Evolutionary conservation across 37 sponge, comb jelly and placozoan genomes (phyloP).

Genomic region (Amphimedon queenslandica): DNA sequence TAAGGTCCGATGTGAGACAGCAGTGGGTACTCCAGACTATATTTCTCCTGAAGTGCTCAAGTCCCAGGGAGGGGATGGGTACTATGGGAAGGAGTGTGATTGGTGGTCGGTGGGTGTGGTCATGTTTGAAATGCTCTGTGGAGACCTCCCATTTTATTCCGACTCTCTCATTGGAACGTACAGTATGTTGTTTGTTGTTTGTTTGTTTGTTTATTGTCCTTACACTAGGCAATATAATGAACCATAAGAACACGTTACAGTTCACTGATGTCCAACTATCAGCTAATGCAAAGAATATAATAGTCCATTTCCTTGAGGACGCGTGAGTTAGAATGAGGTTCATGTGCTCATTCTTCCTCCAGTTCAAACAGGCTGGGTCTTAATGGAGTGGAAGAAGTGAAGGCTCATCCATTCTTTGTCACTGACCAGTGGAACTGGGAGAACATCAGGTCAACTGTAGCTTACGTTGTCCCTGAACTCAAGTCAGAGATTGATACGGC

Average conservation of each 20-base stretch:
- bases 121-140: constrained; percentile 91
- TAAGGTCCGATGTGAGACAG: constrained; percentile 82
- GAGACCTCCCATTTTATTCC: constrained; percentile 96
- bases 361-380: constrained; percentile 73
- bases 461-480: constrained; percentile 86
- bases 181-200: constrained; percentile 31
- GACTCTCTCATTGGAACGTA: constrained; percentile 94
- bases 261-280: constrained; percentile 74
- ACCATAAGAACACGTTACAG: constrained; percentile 72
- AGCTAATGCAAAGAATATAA: constrained; percentile 68
- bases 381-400: constrained; percentile 64
- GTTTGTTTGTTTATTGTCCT: background rate
- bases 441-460: constrained; percentile 51
- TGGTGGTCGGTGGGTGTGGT: constrained; percentile 99
- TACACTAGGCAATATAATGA: constrained; percentile 83
- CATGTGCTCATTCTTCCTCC: constrained; percentile 1
- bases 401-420: constrained; percentile 74
- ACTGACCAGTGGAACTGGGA: constrained; percentile 81
- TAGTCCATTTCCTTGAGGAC: constrained; percentile 58
- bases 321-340: constrained; percentile 47
- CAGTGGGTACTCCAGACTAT: constrained; percentile 99
- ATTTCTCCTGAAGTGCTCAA: constrained; percentile 96
- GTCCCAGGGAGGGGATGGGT: constrained; percentile 88
- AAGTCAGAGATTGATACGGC: constrained; percentile 83
- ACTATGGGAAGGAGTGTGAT: constrained; percentile 96